A percentile compares a stretch with the other conserved stretches of the same genome.
Evolutionary conservation across 2,797 vertebrate genomes (phyloP).

Genomic region (Ispidina lecontei): DNA sequence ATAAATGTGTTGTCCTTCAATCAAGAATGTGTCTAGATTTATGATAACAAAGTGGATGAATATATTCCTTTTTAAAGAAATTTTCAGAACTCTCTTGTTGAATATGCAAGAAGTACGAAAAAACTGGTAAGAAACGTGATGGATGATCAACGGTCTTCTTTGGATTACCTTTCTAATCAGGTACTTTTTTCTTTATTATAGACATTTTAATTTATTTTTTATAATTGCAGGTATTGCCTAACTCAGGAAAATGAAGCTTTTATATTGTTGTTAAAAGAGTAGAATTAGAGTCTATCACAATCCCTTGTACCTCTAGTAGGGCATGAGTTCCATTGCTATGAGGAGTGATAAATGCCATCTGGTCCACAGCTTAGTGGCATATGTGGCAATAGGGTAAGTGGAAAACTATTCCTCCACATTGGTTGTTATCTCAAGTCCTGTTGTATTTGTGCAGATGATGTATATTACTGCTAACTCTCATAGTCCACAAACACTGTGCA

Average conservation of each 20-base stretch:
- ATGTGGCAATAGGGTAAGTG: background rate
- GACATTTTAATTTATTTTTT: background rate
- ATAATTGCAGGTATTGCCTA: background rate
- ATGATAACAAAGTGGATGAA: background rate
- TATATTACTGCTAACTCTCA: background rate
- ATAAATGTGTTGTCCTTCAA: background rate
- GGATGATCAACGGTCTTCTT: constrained; percentile 89
- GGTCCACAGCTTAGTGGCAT: background rate
- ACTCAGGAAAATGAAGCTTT: background rate
- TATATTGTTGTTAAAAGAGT: background rate
- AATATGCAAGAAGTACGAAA: constrained; percentile 88
- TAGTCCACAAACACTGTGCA: background rate
- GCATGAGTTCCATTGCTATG: background rate
- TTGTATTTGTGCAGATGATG: background rate
- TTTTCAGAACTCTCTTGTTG: constrained; percentile 88
- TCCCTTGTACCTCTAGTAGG: background rate
- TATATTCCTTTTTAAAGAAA: constrained; percentile 81
- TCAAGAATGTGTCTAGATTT: background rate
- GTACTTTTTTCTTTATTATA: constrained; percentile 59
- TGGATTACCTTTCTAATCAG: constrained; percentile 90
- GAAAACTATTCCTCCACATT: background rate
- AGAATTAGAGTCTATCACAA: background rate
- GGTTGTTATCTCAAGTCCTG: background rate
- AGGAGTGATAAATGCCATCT: background rate
- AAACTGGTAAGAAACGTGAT: constrained; percentile 90